Evolutionary conservation across 2,888 invertebrate species (phyloP), one percentile per base, ranked within the genome.

Genomic region (Drosophila pseudotakahashii): DNA sequence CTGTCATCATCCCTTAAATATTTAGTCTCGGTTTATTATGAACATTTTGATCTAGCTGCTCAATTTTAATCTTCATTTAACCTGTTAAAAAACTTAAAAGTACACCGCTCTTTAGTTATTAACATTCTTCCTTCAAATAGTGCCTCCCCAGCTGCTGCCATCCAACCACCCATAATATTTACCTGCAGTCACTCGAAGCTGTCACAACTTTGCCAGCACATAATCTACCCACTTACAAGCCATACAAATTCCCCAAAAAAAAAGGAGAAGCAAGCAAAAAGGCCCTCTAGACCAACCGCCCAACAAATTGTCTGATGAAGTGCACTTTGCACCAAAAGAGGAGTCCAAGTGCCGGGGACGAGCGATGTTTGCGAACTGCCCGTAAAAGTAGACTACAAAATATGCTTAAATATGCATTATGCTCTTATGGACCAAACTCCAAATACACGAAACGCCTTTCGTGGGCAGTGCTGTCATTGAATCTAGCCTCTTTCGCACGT

Each of bases 321-420:
- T 82, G 76, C 78, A 82, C 74, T 81, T 70, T 79, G 62, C 52
- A 47, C 64, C 68, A 32, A 30, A 30, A 30, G 30, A 30, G 48
- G 53, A 50, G 52, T 19, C 19, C 19, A n/a, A n/a, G n/a, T n/a
- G n/a, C n/a, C n/a, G n/a, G n/a, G n/a, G n/a, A 30, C 23, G 37
- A 60, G 51, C 39, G 45, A 36, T 39, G 50, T 57, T 57, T 58
- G 52, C 42, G 50, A 51, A 39, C 73, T 64, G 75, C 75, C 83
- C 78, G 76, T 79, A 82, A 85, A 82, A 85, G 83, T 72, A 72
- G 81, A 80, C 83, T 82, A 81, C 84, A 75, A 79, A 81, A 87
- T 84, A 83, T 87, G 83, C 85, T 84, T 87, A 84, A 87, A 84
- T 84, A 84, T 87, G 83, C 83, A 84, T 84, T 84, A 84, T 87